These are phyloP conservation scores for Pholis gunnellus DNA, from an alignment of 2,113 vertebrate species.

Conservation along the genomic window DNA sequence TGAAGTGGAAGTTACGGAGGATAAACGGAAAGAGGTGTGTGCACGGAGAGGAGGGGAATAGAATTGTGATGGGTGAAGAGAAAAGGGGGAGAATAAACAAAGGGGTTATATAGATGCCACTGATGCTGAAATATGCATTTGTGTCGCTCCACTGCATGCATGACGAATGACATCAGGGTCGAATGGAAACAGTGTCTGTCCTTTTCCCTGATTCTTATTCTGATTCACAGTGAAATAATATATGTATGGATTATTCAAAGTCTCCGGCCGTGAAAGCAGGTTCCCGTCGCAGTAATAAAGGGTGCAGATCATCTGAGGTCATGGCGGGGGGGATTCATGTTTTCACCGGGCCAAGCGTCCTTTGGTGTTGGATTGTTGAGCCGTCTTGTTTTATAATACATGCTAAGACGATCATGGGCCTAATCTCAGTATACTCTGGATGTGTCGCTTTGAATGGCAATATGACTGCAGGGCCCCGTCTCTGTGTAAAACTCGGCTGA, in stretches of 20 bases:
- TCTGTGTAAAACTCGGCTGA: constrained; percentile 75
- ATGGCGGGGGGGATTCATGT: constrained; percentile 62
- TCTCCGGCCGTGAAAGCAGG: constrained; percentile 51
- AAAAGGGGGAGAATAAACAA: too few relatives aligned
- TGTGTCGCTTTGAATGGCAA: constrained; percentile 76
- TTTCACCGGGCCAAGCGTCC: constrained; percentile 57
- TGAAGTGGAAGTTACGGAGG: neutral
- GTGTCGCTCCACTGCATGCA: too few relatives aligned
- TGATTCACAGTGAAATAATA: constrained; percentile 41
- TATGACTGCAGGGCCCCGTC: constrained; percentile 65
- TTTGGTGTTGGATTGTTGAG: constrained; percentile 73
- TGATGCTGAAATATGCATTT: too few relatives aligned
- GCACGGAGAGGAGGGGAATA: constrained; percentile 1
- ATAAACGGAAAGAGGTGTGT: neutral
- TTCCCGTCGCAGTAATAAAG: constrained; percentile 70
- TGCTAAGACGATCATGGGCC: constrained; percentile 75
- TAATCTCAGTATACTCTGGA: constrained; percentile 77
- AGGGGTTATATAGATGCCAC: too few relatives aligned
- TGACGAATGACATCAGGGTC: too few relatives aligned
- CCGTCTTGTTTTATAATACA: constrained; percentile 77
- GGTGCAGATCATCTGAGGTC: constrained; percentile 63
- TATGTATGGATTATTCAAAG: constrained; percentile 59
- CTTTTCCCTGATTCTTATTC: constrained; percentile 39
- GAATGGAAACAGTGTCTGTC: neutral
- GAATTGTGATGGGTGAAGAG: neutral